Base-by-base conservation (phyloP, 1,140 invertebrate species). In the Scaptomyza graminum region DNA sequence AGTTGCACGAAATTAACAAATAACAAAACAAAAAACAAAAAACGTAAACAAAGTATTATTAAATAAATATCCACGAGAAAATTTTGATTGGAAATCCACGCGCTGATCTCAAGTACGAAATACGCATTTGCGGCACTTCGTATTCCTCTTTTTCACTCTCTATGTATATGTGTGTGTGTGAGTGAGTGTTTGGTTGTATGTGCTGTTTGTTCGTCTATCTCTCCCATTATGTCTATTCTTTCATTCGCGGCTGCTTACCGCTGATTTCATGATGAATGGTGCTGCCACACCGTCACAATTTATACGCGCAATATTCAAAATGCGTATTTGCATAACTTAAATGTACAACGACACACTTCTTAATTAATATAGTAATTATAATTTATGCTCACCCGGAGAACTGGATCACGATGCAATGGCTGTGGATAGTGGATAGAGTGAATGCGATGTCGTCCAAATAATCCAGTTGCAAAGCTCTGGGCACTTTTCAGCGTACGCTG, bases 401-500 rank as follows among this genome's bases (percentile, higher is more conserved):
- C 93, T 16, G 94, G 94, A 93, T 96, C 95, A 52, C 93, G 93
- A 75, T 94, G 92, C 15, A 93, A 80, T 0, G 95, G 92, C 57
- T 94, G 92, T 52, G 94, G 94, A 93, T 94, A 96, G 73, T 91
- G 91, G 13, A 96, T 93, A 66, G 94, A 74, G 54, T 93, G 90
- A 54, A 93, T 93, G 15, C 92, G 92, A 73, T 93, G 90, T 70
- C 93, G 93, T 18, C 95, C 95, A 92, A 97, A 97, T 51, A 97
- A 90, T 0, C 96, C 96, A 47, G 94, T 92, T 1, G 94, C 93
- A 92, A 97, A 97, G 78, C 94, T 93, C 77, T 93, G 93, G 3
- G 95, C 95, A 92, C 96, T 97, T 80, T 94, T 93, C 66, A 94
- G 92, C 1, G 96, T 94, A 62, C 96, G 93, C 84, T 96, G 94